These are phyloP conservation scores for Himantopus leucocephalus DNA, from an alignment of 2,113 vertebrate genomes.

Conservation along the genomic window DNA sequence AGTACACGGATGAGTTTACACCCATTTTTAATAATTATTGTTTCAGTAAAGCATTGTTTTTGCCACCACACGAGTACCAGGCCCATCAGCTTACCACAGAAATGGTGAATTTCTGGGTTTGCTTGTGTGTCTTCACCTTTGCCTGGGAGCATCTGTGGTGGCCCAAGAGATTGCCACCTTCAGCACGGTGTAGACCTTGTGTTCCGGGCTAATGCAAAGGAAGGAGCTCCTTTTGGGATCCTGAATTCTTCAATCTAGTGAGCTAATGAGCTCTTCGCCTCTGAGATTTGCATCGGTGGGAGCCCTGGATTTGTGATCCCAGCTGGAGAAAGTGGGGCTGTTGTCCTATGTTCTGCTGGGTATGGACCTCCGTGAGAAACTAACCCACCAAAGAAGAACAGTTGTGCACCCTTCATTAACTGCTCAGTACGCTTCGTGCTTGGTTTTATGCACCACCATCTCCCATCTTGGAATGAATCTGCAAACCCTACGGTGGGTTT, in stretches of 20 bases:
- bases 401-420: background rate
- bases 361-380: background rate
- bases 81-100: background rate
- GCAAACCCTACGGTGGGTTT: background rate
- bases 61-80: accelerated
- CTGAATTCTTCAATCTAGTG: background rate
- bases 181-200: background rate
- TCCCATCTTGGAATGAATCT: background rate
- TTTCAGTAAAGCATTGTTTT: background rate
- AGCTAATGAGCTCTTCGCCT: background rate
- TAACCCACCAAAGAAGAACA: background rate
- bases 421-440: background rate
- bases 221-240: background rate
- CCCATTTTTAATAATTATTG: background rate
- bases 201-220: background rate
- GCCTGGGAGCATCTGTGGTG: background rate
- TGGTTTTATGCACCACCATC: background rate
- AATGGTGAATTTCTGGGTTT: background rate
- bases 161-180: background rate
- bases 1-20: background rate
- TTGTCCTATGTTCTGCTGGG: background rate
- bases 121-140: background rate
- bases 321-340: background rate
- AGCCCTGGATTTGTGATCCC: background rate
- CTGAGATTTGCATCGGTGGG: background rate